Evolutionary conservation across 92 coral and sea anemone genomes (phyloP).

Genomic region (Zoanthus gigantus): DNA sequence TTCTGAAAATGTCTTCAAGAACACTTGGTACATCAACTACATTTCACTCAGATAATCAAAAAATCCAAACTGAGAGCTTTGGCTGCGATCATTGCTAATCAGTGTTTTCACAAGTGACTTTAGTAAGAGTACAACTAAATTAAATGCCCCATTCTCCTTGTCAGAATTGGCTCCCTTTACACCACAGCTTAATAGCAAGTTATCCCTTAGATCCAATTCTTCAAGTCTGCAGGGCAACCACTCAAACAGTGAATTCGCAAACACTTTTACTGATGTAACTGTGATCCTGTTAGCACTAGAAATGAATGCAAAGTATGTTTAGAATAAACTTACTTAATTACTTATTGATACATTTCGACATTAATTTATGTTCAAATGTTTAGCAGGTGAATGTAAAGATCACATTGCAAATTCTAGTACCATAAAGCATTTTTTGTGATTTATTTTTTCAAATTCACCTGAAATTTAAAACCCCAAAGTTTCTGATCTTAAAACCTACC

Average conservation of each 20-base stretch:
- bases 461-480: background rate
- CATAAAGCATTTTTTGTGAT: background rate
- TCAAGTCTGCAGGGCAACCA: constrained; percentile 79
- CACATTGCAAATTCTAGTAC: too few species aligned
- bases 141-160: background rate
- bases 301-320: background rate
- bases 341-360: background rate
- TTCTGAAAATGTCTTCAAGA: too few species aligned
- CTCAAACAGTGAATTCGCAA: constrained; percentile 60
- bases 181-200: constrained; percentile 60
- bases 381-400: too few species aligned
- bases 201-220: constrained; percentile 70
- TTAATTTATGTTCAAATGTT: background rate
- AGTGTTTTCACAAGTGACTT: constrained; percentile 66
- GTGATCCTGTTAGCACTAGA: constrained; percentile 52
- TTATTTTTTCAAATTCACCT: too few species aligned
- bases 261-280: constrained; percentile 51
- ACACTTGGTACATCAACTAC: constrained; percentile 24
- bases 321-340: background rate
- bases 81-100: constrained; percentile 50
- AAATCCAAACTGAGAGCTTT: constrained; percentile 28
- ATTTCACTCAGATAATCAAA: constrained; percentile 84
- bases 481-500: too few species aligned
- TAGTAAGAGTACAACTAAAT: constrained; percentile 47
- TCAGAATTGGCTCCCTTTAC: background rate